Evolutionary conservation across 1,140 invertebrate species (phyloP).

Genomic region (Brachionus sp.): DNA sequence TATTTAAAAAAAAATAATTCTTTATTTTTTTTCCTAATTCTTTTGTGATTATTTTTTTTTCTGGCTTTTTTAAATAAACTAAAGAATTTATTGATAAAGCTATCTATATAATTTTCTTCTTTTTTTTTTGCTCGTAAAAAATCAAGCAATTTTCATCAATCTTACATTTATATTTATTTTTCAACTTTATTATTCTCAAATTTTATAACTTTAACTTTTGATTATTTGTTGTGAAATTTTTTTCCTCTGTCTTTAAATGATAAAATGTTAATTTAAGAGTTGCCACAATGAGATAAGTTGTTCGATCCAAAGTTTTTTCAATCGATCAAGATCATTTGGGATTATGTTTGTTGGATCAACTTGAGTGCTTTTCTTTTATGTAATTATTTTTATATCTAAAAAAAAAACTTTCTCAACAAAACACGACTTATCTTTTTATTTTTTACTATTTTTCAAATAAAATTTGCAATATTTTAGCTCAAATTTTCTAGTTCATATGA

Average conservation of each 20-base stretch:
- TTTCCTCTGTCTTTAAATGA: slow-evolving; percentile 7
- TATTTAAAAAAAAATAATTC: not conserved
- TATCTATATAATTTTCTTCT: not conserved
- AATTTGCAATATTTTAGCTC: not conserved
- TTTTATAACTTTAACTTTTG: not conserved
- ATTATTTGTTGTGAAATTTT: slow-evolving; percentile 9
- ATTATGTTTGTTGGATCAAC: not conserved
- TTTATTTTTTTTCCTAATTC: not conserved
- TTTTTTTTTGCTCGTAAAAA: not conserved
- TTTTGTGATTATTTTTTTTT: slow-evolving; percentile 1
- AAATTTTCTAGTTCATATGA: not conserved
- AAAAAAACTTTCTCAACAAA: slow-evolving; percentile 4
- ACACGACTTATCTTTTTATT: not conserved
- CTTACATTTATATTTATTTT: slow-evolving; percentile 1
- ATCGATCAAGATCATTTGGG: not conserved
- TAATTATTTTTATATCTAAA: not conserved
- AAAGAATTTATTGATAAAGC: not conserved
- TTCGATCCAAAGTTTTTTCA: not conserved
- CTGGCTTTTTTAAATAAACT: not conserved
- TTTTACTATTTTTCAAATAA: not conserved
- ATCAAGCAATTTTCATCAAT: not conserved
- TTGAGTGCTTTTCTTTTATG: not conserved
- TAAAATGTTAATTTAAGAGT: not conserved
- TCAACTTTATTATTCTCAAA: not conserved
- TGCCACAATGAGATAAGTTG: not conserved